These are phyloP conservation scores for Phortica variegata DNA, from an alignment of 1,140 invertebrate species.

Conservation along the genomic window DNA sequence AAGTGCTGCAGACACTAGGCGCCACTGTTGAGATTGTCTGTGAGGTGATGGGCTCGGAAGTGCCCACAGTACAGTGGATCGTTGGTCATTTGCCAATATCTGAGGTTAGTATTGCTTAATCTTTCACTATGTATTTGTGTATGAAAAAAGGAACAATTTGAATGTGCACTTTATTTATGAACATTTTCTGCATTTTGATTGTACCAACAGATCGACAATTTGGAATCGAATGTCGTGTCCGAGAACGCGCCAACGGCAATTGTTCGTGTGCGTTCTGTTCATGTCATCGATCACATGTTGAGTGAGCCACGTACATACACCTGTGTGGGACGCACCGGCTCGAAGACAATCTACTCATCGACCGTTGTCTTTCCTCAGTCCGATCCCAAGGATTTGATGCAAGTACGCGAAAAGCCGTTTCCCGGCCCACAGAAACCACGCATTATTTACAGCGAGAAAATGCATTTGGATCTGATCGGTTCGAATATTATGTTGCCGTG, in stretches of 20 bases:
- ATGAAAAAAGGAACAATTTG: too few species aligned
- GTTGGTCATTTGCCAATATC: conserved; percentile 63
- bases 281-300: conserved; percentile 59
- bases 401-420: conserved; percentile 32
- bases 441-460: conserved; percentile 60
- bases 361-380: conserved; percentile 59
- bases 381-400: conserved; percentile 21
- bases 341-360: conserved; percentile 60
- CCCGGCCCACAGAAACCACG: conserved; percentile 59
- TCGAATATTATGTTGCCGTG: conserved; percentile 71
- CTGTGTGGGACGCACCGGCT: conserved; percentile 69
- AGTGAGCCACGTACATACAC: conserved; percentile 61
- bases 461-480: conserved; percentile 63
- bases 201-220: conserved; percentile 30
- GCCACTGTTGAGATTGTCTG: conserved; percentile 65
- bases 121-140: too few species aligned
- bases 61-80: conserved; percentile 70
- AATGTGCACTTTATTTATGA: too few species aligned
- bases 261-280: conserved; percentile 65
- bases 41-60: conserved; percentile 67
- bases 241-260: conserved; percentile 60
- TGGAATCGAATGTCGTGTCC: conserved; percentile 59
- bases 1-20: conserved; percentile 56
- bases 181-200: not conserved
- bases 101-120: conserved; percentile 58